Evolutionary conservation across 2,113 vertebrate genomes (phyloP), one percentile per base, ranked within the genome.

Genomic region (Ifrita kowaldi): DNA sequence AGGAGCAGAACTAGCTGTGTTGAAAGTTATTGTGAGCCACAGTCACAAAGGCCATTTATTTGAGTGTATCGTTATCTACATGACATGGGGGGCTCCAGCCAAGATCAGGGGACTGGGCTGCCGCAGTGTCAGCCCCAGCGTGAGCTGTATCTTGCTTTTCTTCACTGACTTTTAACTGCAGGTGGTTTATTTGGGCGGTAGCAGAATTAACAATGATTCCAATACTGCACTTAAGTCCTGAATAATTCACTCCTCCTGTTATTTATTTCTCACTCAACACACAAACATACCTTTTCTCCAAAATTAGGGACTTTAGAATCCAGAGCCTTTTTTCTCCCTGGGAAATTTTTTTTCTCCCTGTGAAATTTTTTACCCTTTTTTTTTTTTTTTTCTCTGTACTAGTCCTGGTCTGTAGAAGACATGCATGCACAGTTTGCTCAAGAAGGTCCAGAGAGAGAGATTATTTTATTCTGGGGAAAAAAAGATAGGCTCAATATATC

Each of bases 81-180:
- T 2, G 35, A 46, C 17, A 19, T 33, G 39, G 33, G 32, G 73
- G 16, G 26, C 60, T 76, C 57, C 67, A 78, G 69, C 32, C 57
- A 52, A 52, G 73, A 87, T 33, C 23, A 23, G 49, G 6, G 42
- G 50, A 46, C 23, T 55, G 37, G 52, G 26, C n/a, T 89, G 42
- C 73, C 1, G 0, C n/a, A 49, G n/a, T 46, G 49, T 30, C 37
- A 84, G 23, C 44, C 67, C 24, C 46, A 73, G 68, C 0, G 0
- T 32, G 46, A 89, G 32, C 13, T 73, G 1, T 56, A 23, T 35
- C 35, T 89, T 74, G 20, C 27, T 62, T 55, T 53, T 46, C 47
- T 69, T 83, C 30, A 13, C 14, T 41, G 28, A 20, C 14, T 37
- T 91, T 84, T 47, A 69, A 62, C 82, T 75, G 68, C 23, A 42